Conservation (phyloP, 1,140 invertebrate genomes). For the Drosophila grimshawi region DNA sequence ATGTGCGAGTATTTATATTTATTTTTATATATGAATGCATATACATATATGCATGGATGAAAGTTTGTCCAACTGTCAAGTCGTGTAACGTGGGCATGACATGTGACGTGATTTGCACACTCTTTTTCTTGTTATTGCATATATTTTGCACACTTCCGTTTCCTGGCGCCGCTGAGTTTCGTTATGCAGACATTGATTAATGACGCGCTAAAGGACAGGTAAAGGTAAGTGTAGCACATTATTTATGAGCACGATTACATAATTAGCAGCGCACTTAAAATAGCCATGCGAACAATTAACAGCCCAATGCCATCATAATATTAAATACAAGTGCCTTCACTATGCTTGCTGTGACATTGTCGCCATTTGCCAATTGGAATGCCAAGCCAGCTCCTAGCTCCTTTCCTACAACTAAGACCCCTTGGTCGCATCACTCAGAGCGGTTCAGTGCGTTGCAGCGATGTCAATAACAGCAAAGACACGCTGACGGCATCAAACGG, state of each 20-base stretch:
- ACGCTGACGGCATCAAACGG: constrained; percentile 77
- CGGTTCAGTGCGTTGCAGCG: constrained; percentile 12
- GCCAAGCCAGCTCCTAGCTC: constrained; percentile 30
- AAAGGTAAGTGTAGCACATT: constrained; percentile 68
- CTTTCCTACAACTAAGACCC: constrained; percentile 65
- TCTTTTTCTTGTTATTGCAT: constrained; percentile 53
- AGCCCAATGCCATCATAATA: constrained; percentile 55
- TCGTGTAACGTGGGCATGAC: constrained; percentile 20
- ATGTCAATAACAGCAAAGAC: constrained; percentile 49
- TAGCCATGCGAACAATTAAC: constrained; percentile 41
- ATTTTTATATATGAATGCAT: background rate
- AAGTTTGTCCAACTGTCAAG: constrained; percentile 48
- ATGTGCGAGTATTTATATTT: constrained; percentile 27
- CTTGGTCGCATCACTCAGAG: constrained; percentile 57
- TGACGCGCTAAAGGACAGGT: constrained; percentile 66
- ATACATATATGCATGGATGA: background rate
- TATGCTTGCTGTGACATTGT: constrained; percentile 61
- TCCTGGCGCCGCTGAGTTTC: constrained; percentile 59
- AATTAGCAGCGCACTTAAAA: constrained; percentile 62
- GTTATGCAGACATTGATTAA: constrained; percentile 73
- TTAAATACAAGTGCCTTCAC: background rate
- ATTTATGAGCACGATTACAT: constrained; percentile 56
- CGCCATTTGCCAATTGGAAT: constrained; percentile 62
- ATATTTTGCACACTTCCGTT: constrained; percentile 65
- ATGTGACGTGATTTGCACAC: constrained; percentile 50